These are phyloP conservation scores for Microdon myrmicae DNA, from an alignment of 2,888 invertebrate species.

Conservation along the genomic window DNA sequence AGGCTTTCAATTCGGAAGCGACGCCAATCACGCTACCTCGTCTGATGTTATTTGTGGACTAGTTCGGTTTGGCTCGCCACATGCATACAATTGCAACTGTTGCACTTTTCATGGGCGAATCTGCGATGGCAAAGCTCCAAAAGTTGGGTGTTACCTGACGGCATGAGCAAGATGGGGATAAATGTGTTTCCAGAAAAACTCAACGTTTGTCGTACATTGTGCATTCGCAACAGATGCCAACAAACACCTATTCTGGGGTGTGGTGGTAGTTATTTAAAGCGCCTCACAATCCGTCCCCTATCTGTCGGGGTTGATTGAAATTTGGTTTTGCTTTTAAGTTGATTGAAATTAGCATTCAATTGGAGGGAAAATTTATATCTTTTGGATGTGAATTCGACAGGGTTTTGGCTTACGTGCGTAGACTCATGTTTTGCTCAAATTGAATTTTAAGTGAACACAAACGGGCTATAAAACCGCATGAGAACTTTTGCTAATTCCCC, in stretches of 20 bases:
- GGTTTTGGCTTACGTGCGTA: too few species aligned
- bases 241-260: conserved; percentile 21
- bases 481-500: too few species aligned
- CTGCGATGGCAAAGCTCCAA: too few species aligned
- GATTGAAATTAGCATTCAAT: conserved; percentile 55
- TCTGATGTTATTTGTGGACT: conserved; percentile 17
- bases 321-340: conserved; percentile 54
- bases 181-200: too few species aligned
- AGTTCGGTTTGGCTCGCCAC: conserved; percentile 44
- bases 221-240: conserved; percentile 23
- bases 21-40: conserved; percentile 42
- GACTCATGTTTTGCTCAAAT: too few species aligned
- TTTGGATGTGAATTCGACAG: conserved; percentile 9
- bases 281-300: conserved; percentile 23
- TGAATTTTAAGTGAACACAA: too few species aligned
- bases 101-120: conserved; percentile 37
- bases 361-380: conserved; percentile 47
- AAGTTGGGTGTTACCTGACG: conserved; percentile 17
- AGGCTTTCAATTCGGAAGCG: conserved; percentile 26
- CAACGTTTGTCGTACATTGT: too few species aligned
- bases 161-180: too few species aligned
- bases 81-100: conserved; percentile 51
- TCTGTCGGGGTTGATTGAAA: conserved; percentile 53
- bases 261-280: conserved; percentile 32
- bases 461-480: too few species aligned